phyloP scores from a whole-genome alignment of 2,888 invertebrate genomes.

The Pseudolycoriella hygida region DNA sequence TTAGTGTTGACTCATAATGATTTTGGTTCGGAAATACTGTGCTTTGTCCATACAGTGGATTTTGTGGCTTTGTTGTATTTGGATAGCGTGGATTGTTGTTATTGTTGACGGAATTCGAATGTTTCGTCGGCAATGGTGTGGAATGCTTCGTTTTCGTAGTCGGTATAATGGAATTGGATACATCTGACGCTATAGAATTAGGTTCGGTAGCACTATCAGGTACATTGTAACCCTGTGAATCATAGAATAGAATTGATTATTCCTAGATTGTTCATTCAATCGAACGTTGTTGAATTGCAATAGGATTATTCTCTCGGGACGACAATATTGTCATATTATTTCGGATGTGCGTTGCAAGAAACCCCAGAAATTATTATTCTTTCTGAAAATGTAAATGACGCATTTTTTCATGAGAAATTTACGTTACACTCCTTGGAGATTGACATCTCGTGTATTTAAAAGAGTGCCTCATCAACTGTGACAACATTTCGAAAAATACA shows the following conservation, averaged over 20 bases:
- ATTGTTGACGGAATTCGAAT: background rate
- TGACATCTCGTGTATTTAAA: no score
- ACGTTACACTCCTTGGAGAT: no score
- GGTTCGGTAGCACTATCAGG: constrained; percentile 15
- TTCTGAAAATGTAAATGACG: no score
- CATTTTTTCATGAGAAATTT: no score
- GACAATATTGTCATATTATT: no score
- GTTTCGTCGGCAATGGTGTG: background rate
- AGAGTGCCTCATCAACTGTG: no score
- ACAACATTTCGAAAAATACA: no score
- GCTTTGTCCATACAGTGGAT: constrained; percentile 12
- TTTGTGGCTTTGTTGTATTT: background rate
- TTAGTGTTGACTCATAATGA: constrained; percentile 1
- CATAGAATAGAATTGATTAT: background rate
- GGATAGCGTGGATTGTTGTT: constrained; percentile 2
- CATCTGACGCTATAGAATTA: constrained; percentile 3
- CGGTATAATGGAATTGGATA: background rate
- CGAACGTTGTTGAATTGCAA: no score
- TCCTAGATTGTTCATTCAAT: no score
- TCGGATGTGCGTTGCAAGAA: no score
- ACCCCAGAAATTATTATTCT: no score
- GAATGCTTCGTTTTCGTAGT: constrained; percentile 1
- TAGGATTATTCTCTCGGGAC: no score
- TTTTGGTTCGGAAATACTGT: background rate
- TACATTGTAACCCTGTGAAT: constrained; percentile 17